Conservation (phyloP, 2,797 vertebrate species). For the Leptodactylus fallax region DNA sequence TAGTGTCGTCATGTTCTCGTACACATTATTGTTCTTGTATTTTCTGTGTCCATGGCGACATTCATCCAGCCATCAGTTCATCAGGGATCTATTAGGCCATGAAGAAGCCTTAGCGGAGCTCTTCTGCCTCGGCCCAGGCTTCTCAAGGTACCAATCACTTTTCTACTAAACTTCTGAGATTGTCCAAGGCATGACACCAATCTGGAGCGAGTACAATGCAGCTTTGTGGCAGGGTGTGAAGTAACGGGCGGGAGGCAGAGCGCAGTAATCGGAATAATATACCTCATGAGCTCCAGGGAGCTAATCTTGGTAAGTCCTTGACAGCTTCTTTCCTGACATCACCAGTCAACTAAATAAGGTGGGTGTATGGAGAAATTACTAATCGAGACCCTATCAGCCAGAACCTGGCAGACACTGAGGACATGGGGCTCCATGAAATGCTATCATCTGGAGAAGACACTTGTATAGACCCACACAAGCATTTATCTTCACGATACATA, state of each 20-base stretch:
- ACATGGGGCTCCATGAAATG: neutral
- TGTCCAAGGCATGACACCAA: conserved; percentile 27
- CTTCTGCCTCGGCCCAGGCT: neutral
- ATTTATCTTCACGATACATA: neutral
- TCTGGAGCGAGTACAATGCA: conserved; percentile 40
- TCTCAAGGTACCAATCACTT: conserved; percentile 21
- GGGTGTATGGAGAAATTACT: conserved; percentile 28
- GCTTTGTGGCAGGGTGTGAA: conserved; percentile 47
- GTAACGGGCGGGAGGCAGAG: conserved; percentile 55
- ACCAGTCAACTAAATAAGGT: conserved; percentile 46
- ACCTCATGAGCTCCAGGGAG: conserved; percentile 52
- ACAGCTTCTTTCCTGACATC: conserved; percentile 49
- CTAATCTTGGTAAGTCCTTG: conserved; percentile 39
- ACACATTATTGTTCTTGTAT: neutral
- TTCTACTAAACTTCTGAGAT: neutral
- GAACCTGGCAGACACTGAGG: neutral
- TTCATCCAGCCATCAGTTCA: too few species aligned
- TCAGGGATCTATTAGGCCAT: neutral
- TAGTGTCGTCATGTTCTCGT: neutral
- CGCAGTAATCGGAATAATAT: conserved; percentile 51
- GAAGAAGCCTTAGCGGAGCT: neutral
- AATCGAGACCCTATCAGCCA: conserved; percentile 16
- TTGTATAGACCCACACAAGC: neutral
- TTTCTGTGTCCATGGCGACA: too few species aligned
- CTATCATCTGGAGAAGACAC: neutral